Percentiles rank a stretch among this genome's conserved stretches.
Conservation (phyloP, 2,888 invertebrate species). For the Amphipoea lucens region DNA sequence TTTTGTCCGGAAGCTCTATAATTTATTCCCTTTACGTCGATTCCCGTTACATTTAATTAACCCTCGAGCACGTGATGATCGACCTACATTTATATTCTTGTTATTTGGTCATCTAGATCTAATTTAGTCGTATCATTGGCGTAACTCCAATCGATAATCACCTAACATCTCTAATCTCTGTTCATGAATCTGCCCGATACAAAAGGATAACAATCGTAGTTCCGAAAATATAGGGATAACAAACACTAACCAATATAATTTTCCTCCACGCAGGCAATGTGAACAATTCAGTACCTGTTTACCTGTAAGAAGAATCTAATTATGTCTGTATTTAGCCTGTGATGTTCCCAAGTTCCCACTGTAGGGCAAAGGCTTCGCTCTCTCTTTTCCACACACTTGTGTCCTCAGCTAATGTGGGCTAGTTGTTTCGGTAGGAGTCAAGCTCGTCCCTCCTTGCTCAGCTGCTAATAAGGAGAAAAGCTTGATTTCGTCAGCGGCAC, state of each 20-base stretch:
- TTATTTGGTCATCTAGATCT: neutral
- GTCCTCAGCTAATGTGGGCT: neutral
- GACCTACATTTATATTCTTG: neutral
- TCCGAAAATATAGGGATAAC: neutral
- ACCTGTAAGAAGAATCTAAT: neutral
- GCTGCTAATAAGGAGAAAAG: neutral
- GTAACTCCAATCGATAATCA: slow-evolving; percentile 14
- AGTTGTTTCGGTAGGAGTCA: neutral
- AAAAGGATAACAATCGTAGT: slow-evolving; percentile 4
- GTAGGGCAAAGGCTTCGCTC: neutral
- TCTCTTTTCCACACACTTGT: neutral
- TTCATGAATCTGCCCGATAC: neutral
- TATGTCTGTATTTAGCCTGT: neutral
- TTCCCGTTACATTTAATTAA: neutral
- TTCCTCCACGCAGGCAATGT: neutral
- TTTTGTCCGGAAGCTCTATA: neutral
- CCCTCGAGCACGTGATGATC: neutral
- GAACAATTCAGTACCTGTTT: slow-evolving; percentile 1
- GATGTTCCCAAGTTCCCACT: neutral
- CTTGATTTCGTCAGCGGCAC: no score
- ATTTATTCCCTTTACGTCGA: neutral
- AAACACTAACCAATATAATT: neutral
- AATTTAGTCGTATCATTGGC: slow-evolving; percentile 1
- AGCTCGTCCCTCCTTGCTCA: neutral
- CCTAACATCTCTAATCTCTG: neutral